Conservation (phyloP, 2,888 invertebrate species). For the Anoplius nigerrimus region DNA sequence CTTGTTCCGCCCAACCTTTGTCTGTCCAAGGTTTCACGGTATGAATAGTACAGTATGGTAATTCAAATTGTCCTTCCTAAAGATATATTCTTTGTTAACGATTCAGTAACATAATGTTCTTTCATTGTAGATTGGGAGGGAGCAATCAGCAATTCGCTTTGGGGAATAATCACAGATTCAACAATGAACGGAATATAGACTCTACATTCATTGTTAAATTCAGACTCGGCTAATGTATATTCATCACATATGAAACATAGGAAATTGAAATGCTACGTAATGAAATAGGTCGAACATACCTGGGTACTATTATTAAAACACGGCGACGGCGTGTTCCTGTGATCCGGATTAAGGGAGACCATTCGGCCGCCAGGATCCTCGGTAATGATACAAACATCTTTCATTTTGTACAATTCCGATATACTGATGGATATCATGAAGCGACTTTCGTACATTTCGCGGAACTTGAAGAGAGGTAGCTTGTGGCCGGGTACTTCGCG, state of each 20-base stretch:
- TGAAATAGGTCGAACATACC: constrained; percentile 47
- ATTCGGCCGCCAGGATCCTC: constrained; percentile 83
- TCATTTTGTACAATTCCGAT: constrained; percentile 84
- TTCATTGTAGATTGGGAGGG: not conserved
- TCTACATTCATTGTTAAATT: constrained; percentile 63
- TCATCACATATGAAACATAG: constrained; percentile 52
- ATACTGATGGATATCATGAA: constrained; percentile 85
- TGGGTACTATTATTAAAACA: constrained; percentile 67
- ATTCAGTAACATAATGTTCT: constrained; percentile 1
- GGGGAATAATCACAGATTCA: constrained; percentile 61
- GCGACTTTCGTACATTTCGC: constrained; percentile 89
- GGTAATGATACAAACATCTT: constrained; percentile 86
- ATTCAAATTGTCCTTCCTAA: constrained; percentile 76
- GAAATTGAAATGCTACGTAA: constrained; percentile 3
- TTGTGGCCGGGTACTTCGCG: constrained; percentile 85
- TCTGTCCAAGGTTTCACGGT: constrained; percentile 79
- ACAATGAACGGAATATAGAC: constrained; percentile 60
- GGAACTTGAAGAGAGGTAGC: constrained; percentile 87
- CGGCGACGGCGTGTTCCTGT: constrained; percentile 78
- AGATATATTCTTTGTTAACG: constrained; percentile 10
- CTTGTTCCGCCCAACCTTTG: constrained; percentile 85
- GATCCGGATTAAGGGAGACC: constrained; percentile 81
- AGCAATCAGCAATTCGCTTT: constrained; percentile 49
- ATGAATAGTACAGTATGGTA: constrained; percentile 82
- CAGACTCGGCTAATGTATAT: constrained; percentile 68